phyloP scores from a whole-genome alignment of 2,888 invertebrate genomes.

The Dynastes tityus region DNA sequence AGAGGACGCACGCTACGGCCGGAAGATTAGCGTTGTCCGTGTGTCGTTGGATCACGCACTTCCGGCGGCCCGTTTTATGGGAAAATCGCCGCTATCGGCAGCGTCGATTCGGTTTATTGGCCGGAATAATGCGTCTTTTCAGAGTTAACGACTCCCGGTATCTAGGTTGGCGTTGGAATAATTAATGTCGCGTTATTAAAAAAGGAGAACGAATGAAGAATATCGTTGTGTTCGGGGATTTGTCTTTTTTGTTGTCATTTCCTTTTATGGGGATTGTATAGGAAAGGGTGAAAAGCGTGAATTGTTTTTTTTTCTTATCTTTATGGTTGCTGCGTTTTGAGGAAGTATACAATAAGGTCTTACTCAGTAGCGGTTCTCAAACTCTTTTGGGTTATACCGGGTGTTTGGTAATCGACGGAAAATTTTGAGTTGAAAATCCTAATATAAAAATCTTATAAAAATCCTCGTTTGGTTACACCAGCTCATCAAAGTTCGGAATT shows the following conservation, averaged over 20 bases:
- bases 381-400: too few relatives aligned
- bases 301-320: neutral
- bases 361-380: too few relatives aligned
- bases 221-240: slow-evolving; percentile 29
- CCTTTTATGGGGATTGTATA: neutral
- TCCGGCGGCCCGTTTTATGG: slow-evolving; percentile 58
- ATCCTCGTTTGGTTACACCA: too few relatives aligned
- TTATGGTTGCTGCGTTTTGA: neutral
- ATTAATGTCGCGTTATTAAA: slow-evolving; percentile 29
- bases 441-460: too few relatives aligned
- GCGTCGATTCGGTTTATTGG: neutral
- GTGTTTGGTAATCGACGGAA: too few relatives aligned
- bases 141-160: slow-evolving; percentile 33
- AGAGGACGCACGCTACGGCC: slow-evolving; percentile 65
- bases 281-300: neutral
- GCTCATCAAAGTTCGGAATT: too few relatives aligned
- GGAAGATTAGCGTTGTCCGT: slow-evolving; percentile 68
- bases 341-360: too few relatives aligned
- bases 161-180: slow-evolving; percentile 34
- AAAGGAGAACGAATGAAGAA: slow-evolving; percentile 9
- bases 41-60: slow-evolving; percentile 66
- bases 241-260: slow-evolving; percentile 45
- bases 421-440: too few relatives aligned
- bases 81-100: slow-evolving; percentile 51
- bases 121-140: slow-evolving; percentile 36